phyloP scores from a whole-genome alignment of 2,113 vertebrate genomes.

The Labrus mixtus region DNA sequence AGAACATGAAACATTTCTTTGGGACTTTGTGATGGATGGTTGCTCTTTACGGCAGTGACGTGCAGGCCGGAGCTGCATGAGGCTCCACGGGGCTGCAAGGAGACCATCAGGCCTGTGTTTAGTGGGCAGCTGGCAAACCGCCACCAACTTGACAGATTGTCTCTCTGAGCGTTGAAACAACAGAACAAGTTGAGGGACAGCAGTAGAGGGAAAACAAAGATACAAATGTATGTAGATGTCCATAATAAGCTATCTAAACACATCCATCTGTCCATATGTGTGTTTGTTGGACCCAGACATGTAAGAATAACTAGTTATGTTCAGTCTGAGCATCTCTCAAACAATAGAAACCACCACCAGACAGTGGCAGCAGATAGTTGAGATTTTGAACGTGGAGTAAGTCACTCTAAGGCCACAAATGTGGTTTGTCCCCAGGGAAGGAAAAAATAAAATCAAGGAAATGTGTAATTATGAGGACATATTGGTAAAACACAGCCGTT shows the following conservation, averaged over 20 bases:
- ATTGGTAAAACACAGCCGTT: background rate
- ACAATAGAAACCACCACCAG: background rate
- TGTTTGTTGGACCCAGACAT: constrained; percentile 28
- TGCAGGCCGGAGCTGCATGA: constrained; percentile 35
- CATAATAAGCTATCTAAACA: constrained; percentile 22
- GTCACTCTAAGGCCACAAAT: constrained; percentile 9
- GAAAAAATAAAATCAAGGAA: constrained; percentile 5
- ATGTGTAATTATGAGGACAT: constrained; percentile 36
- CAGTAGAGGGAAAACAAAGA: background rate
- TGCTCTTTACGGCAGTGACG: constrained; percentile 65
- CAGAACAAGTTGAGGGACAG: constrained; percentile 58
- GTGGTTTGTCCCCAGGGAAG: background rate
- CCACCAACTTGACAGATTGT: constrained; percentile 69
- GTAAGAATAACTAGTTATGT: constrained; percentile 2
- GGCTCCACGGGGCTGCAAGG: constrained; percentile 49
- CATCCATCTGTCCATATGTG: background rate
- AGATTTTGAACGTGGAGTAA: constrained; percentile 10
- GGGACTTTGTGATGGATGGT: constrained; percentile 64
- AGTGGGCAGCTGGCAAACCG: constrained; percentile 68
- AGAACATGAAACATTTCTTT: constrained; percentile 57
- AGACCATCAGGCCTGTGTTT: constrained; percentile 66
- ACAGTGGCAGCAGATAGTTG: constrained; percentile 14
- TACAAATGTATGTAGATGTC: constrained; percentile 46
- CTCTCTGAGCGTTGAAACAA: constrained; percentile 56
- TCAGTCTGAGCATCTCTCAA: constrained; percentile 4